Base-by-base conservation (phyloP, 2,113 vertebrate species). In the Lasiurus cinereus region DNA sequence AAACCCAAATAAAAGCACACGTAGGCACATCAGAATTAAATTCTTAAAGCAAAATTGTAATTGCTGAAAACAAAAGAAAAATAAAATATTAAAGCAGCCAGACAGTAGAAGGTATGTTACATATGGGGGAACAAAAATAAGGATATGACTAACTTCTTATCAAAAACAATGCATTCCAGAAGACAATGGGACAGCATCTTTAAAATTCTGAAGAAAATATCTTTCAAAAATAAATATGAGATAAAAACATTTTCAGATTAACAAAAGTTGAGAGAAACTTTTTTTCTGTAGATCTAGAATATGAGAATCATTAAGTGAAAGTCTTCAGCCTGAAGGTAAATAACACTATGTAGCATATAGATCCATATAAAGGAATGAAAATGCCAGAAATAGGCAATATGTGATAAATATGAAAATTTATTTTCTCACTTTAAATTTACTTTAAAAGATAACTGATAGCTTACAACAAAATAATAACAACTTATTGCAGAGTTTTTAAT, bases 151-250 rank as follows among this genome's bases (percentile, higher is more conserved):
- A 6, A 82, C 12, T 89, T 92, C 48, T 77, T 36, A 84, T 48
- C 8, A 8, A 76, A 88, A 76, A 79, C 13, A 69, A 8, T 64
- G 2, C 48, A 46, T 74, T 29, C 27, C n/a, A 74, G 31, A 43
- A 74, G 70, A 78, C 2, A 33, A 3, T 31, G 31, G 8, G 22
- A 39, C 31, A 39, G 36, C 13, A 6, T 48, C 48, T 31, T 85
- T 80, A 91, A 76, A 43, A 8, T 80, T 93, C 87, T 85, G 24
- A 10, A 82, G 85, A 84, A 70, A 76, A 92, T 67, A n/a, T 64
- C 12, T 87, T 82, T 83, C 33, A 56, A 72, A 95, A 90, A 46
- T 78, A 90, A 77, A 50, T 73, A 33, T 83, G 59, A 91, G 73
- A 79, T 27, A 88, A 15, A 85, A 5, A 62, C 11, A 69, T 76